phyloP scores from a whole-genome alignment of 2,113 vertebrate species.

The Hydropotes inermis region DNA sequence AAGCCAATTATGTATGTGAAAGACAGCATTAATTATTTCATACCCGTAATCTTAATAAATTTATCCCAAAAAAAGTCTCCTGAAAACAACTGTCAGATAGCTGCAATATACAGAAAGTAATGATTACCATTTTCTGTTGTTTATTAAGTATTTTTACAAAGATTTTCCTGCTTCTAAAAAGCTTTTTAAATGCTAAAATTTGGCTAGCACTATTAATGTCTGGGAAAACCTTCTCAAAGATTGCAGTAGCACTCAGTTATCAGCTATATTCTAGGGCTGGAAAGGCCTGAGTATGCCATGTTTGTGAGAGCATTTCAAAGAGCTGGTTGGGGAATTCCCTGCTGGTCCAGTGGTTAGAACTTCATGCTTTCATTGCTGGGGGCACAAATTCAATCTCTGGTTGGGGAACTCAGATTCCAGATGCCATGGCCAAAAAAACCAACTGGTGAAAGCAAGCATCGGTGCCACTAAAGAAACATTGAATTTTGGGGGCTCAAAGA shows the following conservation, averaged over 20 bases:
- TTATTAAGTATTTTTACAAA: conserved; percentile 18
- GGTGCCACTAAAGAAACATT: not conserved
- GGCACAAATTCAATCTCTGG: not conserved
- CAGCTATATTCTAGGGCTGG: not conserved
- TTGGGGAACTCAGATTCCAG: not conserved
- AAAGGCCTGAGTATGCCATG: not conserved
- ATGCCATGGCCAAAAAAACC: not conserved
- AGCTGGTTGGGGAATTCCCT: not conserved
- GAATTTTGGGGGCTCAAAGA: not conserved
- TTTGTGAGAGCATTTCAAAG: not conserved
- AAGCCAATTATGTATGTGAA: not conserved
- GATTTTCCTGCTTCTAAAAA: not conserved
- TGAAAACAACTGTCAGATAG: not conserved
- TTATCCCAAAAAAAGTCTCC: not conserved
- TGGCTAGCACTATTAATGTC: not conserved
- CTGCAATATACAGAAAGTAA: not conserved
- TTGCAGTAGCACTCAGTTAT: not conserved
- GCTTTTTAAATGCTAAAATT: conserved; percentile 16
- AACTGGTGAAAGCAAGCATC: not conserved
- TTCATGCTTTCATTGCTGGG: not conserved
- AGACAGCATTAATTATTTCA: conserved; percentile 4
- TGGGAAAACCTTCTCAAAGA: not conserved
- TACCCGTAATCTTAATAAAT: conserved; percentile 16
- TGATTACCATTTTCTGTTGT: not conserved
- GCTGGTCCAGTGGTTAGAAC: not conserved